Percentiles rank a stretch among this genome's conserved stretches.
Evolutionary conservation across 2,797 vertebrate genomes (phyloP).

Genomic region (Cynodonichthys magdalenae): DNA sequence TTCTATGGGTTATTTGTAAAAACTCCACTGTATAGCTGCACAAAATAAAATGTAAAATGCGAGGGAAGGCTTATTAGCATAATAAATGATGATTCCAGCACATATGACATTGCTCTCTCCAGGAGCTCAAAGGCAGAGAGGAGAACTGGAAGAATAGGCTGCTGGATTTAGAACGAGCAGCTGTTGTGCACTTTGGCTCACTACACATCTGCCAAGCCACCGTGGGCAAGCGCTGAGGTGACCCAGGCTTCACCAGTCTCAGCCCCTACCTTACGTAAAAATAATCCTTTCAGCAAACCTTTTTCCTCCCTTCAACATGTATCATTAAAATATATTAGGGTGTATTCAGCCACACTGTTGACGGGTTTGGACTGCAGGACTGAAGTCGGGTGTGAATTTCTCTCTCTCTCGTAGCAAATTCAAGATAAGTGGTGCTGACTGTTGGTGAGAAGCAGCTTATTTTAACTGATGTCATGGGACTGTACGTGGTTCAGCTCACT

Average conservation of each 20-base stretch:
- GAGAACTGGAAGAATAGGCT: constrained; percentile 59
- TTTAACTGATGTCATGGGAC: background rate
- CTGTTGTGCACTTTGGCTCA: constrained; percentile 65
- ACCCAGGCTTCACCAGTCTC: constrained; percentile 39
- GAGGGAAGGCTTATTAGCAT: constrained; percentile 47
- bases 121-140: constrained; percentile 75
- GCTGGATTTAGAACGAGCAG: constrained; percentile 78
- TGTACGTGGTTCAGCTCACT: background rate
- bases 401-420: background rate
- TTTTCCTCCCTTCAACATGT: background rate
- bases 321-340: background rate
- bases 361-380: background rate
- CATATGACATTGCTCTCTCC: constrained; percentile 78
- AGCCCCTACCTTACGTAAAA: constrained; percentile 5
- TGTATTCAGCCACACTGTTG: background rate
- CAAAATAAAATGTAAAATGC: background rate
- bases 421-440: too few relatives aligned
- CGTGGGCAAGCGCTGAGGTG: constrained; percentile 64
- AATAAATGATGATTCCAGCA: constrained; percentile 72
- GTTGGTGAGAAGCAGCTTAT: too few relatives aligned
- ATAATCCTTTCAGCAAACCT: background rate
- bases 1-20: constrained; percentile 34
- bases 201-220: constrained; percentile 78
- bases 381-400: background rate
- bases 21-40: constrained; percentile 15